Conservation (phyloP, 2,113 vertebrate genomes). For the Paradoxurus hermaphroditus region DNA sequence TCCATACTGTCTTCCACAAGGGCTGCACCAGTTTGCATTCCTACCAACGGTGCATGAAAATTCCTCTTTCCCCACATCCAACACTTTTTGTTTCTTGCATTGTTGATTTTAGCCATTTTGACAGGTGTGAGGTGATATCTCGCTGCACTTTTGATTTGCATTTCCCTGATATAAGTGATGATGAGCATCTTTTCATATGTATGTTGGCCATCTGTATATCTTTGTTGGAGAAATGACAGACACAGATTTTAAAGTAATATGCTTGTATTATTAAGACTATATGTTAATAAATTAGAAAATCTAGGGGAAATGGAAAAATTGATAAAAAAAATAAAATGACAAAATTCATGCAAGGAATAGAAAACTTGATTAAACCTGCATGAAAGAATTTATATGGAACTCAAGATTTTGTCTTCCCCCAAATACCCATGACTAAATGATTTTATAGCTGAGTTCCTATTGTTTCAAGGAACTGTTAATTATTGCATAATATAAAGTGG, state of each 20-base stretch:
- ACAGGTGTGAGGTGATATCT: neutral
- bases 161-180: neutral
- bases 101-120: neutral
- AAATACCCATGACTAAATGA: neutral
- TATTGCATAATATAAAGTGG: neutral
- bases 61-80: neutral
- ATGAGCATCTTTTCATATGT: neutral
- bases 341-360: neutral
- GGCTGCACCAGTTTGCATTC: neutral
- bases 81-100: neutral
- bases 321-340: neutral
- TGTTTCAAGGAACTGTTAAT: neutral
- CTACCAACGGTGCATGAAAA: neutral
- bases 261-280: neutral
- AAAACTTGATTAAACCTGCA: neutral
- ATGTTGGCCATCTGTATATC: neutral
- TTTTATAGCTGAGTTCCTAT: neutral
- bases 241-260: neutral
- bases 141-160: neutral
- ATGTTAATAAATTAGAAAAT: neutral
- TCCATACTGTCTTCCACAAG: neutral
- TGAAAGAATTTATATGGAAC: neutral
- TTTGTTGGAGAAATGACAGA: neutral
- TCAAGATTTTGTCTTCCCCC: neutral
- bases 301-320: neutral